These are phyloP conservation scores for Alsophila aescularia DNA, from an alignment of 2,888 invertebrate genomes.

Conservation along the genomic window DNA sequence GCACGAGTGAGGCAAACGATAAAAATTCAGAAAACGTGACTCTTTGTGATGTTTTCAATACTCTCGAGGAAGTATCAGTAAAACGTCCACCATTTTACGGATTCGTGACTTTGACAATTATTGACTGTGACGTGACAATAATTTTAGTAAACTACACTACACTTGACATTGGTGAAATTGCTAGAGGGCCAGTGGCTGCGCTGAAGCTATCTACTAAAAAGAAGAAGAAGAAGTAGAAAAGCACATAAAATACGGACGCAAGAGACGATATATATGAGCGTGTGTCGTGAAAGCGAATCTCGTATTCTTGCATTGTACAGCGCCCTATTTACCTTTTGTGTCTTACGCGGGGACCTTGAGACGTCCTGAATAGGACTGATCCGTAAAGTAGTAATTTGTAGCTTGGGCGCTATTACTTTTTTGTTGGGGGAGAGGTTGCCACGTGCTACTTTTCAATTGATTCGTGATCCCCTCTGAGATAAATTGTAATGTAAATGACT, in stretches of 20 bases:
- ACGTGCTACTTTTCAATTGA: constrained; percentile 24
- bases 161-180: too few relatives aligned
- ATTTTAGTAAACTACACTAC: too few relatives aligned
- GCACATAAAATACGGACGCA: not conserved
- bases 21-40: too few relatives aligned
- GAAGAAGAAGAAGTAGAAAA: not conserved
- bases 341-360: constrained; percentile 20
- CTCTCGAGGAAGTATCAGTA: too few relatives aligned
- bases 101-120: too few relatives aligned
- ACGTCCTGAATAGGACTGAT: constrained; percentile 27
- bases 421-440: constrained; percentile 7
- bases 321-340: constrained; percentile 36
- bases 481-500: not conserved
- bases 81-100: too few relatives aligned
- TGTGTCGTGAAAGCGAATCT: constrained; percentile 42
- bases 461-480: constrained; percentile 2
- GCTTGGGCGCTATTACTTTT: constrained; percentile 7
- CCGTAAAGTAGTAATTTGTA: constrained; percentile 20
- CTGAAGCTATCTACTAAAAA: not conserved
- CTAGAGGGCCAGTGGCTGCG: too few relatives aligned
- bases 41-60: too few relatives aligned
- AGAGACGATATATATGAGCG: constrained; percentile 8
- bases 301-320: constrained; percentile 26
- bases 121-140: too few relatives aligned
- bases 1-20: too few relatives aligned